Conservation (phyloP, 2,797 vertebrate species). For the Mionectes olivaceus region DNA sequence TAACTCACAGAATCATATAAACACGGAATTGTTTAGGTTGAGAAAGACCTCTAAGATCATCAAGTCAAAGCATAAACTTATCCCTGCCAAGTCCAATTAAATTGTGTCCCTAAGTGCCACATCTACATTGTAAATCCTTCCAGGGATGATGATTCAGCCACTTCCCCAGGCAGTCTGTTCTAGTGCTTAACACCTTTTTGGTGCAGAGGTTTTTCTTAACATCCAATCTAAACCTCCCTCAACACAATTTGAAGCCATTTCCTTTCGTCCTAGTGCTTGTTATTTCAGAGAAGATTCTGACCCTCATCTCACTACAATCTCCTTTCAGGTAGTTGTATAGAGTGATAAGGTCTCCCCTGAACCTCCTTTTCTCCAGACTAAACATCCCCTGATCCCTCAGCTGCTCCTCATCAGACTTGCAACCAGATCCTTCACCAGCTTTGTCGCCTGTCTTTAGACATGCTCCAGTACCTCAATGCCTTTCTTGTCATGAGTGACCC, state of each 20-base stretch:
- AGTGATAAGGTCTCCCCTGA: neutral
- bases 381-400: neutral
- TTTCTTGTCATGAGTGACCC: neutral
- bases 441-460: neutral
- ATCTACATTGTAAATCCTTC: neutral
- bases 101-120: neutral
- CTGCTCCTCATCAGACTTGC: neutral
- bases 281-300: neutral
- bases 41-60: neutral
- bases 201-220: neutral
- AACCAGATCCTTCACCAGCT: neutral
- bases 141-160: neutral
- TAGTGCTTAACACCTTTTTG: neutral
- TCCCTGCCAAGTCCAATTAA: neutral
- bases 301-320: neutral
- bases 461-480: neutral
- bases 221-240: neutral
- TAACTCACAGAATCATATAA: neutral
- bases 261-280: neutral
- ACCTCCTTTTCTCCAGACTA: neutral
- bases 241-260: neutral
- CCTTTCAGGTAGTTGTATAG: neutral
- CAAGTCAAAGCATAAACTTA: neutral
- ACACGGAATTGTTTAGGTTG: neutral
- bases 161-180: neutral